These are phyloP conservation scores for Petaurus breviceps DNA, from an alignment of 2,113 vertebrate genomes.

Conservation along the genomic window DNA sequence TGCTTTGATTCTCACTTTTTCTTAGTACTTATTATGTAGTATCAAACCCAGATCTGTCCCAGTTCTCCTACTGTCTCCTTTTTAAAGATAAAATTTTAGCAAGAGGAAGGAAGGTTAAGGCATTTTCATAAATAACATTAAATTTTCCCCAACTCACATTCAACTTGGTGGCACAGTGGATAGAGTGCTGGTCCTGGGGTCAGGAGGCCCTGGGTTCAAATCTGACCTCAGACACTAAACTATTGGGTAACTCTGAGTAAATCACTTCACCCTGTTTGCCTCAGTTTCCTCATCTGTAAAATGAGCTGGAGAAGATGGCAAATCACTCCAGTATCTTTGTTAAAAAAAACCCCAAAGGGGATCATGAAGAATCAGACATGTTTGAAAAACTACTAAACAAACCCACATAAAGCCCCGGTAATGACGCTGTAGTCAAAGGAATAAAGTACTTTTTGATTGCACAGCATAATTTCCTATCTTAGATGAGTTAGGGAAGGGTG, in stretches of 20 bases:
- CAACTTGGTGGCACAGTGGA: not conserved
- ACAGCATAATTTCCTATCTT: not conserved
- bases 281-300: not conserved
- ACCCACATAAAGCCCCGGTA: not conserved
- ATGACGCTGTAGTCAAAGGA: not conserved
- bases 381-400: not conserved
- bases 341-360: not conserved
- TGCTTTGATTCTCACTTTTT: conserved; percentile 30
- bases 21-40: conserved; percentile 8
- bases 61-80: conserved; percentile 28
- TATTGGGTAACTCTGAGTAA: not conserved
- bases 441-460: not conserved
- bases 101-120: conserved; percentile 18
- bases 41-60: conserved; percentile 14
- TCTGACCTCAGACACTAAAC: not conserved
- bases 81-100: not conserved
- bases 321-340: not conserved
- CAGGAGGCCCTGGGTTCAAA: not conserved
- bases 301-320: not conserved
- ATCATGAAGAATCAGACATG: not conserved
- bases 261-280: not conserved
- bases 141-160: conserved; percentile 13
- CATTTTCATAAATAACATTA: conserved; percentile 14
- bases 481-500: not conserved
- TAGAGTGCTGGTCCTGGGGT: not conserved